Evolutionary conservation across 2,888 invertebrate species (phyloP).

Genomic region (Brenthis daphne): DNA sequence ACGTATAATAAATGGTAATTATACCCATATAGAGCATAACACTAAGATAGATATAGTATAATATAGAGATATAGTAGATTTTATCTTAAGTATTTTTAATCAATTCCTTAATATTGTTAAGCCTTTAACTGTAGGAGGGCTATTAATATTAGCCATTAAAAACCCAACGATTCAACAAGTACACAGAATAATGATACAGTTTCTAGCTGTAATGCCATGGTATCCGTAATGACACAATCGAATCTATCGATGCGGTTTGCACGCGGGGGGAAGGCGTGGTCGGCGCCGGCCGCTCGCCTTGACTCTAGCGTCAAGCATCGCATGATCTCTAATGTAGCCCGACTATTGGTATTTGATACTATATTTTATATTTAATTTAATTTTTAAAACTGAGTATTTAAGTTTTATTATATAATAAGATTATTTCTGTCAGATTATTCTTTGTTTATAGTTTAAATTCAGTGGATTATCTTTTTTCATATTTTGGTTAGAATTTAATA

Average conservation of each 20-base stretch:
- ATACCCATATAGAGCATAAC: no score
- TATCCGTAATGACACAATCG: slow-evolving; percentile 55
- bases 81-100: neutral
- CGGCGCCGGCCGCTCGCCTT: slow-evolving; percentile 82
- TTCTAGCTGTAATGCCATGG: slow-evolving; percentile 29
- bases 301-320: slow-evolving; percentile 81
- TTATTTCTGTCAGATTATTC: no score
- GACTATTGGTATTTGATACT: slow-evolving; percentile 14
- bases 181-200: slow-evolving; percentile 35
- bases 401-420: no score
- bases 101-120: neutral
- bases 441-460: no score
- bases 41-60: no score
- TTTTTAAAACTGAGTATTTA: no score
- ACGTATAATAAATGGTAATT: no score
- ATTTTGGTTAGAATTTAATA: no score
- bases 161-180: slow-evolving; percentile 29
- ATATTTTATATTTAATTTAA: neutral
- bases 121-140: neutral
- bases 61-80: no score
- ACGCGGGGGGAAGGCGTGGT: slow-evolving; percentile 72
- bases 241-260: slow-evolving; percentile 51
- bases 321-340: slow-evolving; percentile 69
- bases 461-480: no score
- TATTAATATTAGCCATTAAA: slow-evolving; percentile 16